Evolutionary conservation across 2,797 vertebrate genomes (phyloP), one percentile per base, ranked within the genome.

Genomic region (Hozukius guyotensis): DNA sequence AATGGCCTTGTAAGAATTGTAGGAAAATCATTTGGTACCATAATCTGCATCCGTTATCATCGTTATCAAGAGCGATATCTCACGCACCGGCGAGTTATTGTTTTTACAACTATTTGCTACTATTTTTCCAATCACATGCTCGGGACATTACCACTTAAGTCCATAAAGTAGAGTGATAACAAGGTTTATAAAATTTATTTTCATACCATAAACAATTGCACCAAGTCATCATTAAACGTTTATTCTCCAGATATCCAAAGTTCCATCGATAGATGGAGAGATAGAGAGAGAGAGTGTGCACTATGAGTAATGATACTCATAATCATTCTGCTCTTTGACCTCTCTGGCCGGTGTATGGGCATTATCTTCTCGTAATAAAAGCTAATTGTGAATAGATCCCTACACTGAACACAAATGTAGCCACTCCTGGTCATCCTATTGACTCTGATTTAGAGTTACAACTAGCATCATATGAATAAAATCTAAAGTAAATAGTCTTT

Each of bases 301-400:
- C 27, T 1, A 20, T n/a, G 18, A 38, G 12, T 18, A 22, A 27
- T 36, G 5, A 8, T 16, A 22, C 27, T 22, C 22, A 57, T 49
- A 6, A 80, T 85, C 22, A 81, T 22, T 72, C 6, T 61, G 73
- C 18, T 68, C 57, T 81, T 85, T 82, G 64, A 77, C 25, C 56
- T 42, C 10, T 52, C 1, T 61, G 12, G 10, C 1, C 16, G 29
- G 1, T 52, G 32, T 14, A n/a, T 56, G 14, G 10, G 29, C 2
- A 11, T 67, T 36, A 10, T 60, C 7, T n/a, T 57, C 16, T 49
- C 0, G 1, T 13, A 62, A 55, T 52, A 56, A 84, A 86, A 77
- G 8, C 3, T 32, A 34, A 24, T 42, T 36, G 8, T 31, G 14
- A 63, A 42, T 13, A 68, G 16, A 70, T 11, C 10, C 52, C 46